Conservation (phyloP, 2,113 vertebrate species). For the Sylvilagus bachmani region DNA sequence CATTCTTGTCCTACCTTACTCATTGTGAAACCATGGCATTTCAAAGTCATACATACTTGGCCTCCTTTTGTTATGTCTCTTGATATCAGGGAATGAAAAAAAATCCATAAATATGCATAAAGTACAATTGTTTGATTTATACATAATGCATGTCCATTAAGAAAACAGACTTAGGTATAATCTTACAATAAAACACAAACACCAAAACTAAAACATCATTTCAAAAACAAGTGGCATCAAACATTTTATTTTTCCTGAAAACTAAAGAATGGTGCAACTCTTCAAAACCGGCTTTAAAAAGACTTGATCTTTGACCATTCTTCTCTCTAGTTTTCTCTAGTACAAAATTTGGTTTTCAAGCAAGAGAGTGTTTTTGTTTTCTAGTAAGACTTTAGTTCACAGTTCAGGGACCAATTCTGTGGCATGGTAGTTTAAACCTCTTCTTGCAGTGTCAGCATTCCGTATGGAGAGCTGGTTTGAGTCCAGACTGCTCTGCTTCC, state of each 20-base stretch:
- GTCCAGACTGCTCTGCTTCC: too few relatives aligned
- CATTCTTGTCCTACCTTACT: not conserved
- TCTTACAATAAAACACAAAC: slow-evolving; percentile 18
- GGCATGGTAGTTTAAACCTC: too few relatives aligned
- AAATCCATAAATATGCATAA: slow-evolving; percentile 54
- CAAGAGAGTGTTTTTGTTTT: not conserved
- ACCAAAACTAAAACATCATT: not conserved
- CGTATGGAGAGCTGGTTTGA: too few relatives aligned
- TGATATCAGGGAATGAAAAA: slow-evolving; percentile 54
- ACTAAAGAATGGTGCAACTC: slow-evolving; percentile 3
- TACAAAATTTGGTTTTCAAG: slow-evolving; percentile 18
- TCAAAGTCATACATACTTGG: not conserved
- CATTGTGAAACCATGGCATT: not conserved
- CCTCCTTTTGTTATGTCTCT: slow-evolving; percentile 35
- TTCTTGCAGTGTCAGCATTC: too few relatives aligned
- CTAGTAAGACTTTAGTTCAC: not conserved
- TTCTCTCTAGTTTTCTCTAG: not conserved
- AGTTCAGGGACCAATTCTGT: not conserved
- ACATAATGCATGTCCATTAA: slow-evolving; percentile 54
- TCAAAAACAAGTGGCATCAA: not conserved
- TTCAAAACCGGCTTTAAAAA: slow-evolving; percentile 26
- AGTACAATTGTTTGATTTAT: slow-evolving; percentile 46
- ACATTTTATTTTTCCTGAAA: slow-evolving; percentile 10
- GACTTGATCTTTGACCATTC: not conserved
- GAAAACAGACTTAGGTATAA: slow-evolving; percentile 40